Conservation (phyloP, 2,888 invertebrate genomes). For the Laothoe populi region DNA sequence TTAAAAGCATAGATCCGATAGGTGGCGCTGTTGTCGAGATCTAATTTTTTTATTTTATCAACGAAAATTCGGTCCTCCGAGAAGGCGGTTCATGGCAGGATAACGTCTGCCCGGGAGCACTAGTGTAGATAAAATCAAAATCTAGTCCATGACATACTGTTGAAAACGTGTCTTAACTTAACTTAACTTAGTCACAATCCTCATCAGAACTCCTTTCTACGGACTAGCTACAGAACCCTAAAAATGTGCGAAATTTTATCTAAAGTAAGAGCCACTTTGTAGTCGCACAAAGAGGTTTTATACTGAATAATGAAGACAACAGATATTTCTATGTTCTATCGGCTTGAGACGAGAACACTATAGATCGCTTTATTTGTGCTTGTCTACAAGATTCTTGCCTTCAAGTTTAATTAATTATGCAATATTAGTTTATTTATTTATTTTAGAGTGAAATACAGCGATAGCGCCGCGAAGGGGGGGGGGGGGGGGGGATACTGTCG, state of each 20-base stretch:
- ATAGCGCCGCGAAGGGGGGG: no score
- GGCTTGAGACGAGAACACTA: conserved; percentile 2
- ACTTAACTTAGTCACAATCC: background rate
- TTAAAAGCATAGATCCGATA: no score
- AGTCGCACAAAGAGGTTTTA: conserved; percentile 19
- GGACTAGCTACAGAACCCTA: conserved; percentile 29
- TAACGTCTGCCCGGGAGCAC: no score
- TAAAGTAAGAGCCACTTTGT: conserved; percentile 20
- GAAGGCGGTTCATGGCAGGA: no score
- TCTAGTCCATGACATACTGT: no score
- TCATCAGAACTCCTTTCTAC: background rate
- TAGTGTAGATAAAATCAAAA: no score
- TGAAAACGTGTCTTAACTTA: background rate
- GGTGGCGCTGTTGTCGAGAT: no score
- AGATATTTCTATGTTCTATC: conserved; percentile 15
- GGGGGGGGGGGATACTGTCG: no score
- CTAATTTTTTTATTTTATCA: no score
- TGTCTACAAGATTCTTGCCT: conserved; percentile 4
- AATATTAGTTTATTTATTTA: background rate
- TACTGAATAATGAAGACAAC: conserved; percentile 18
- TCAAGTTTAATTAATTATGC: background rate
- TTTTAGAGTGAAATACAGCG: background rate
- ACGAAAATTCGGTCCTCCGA: no score
- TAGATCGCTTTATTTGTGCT: background rate
- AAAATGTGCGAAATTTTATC: conserved; percentile 22